Evolutionary conservation across 2,797 vertebrate genomes (phyloP), one percentile per base, ranked within the genome.

Genomic region (Mycteria americana): DNA sequence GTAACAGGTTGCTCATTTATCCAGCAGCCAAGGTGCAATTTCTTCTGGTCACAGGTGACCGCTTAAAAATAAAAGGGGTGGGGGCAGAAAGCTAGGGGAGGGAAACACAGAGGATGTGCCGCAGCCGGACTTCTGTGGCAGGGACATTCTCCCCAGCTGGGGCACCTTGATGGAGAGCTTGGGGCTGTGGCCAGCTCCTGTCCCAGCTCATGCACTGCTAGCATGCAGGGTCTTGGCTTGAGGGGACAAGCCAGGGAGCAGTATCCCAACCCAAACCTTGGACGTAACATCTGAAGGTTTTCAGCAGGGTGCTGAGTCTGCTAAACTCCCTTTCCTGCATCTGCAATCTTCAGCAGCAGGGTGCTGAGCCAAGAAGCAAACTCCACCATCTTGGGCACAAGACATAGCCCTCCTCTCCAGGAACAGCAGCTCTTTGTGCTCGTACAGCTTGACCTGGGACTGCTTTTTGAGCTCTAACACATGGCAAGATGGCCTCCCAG

Each of bases 21-120:
- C 78, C 89, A 57, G 69, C 54, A 64, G 86, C 80, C 83, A 51
- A 0, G 0, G 80, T 13, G 43, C 67, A 41, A 56, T n/a, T 93
- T 35, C 86, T 96, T 39, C 88, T 88, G 77, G 94, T 95, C 93
- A 96, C 92, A 76, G 90, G 54, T 92, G 95, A 89, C 50, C 0
- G 72, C 79, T 48, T 89, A 31, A 94, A 95, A 94, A 95, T 50
- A 95, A 95, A 95, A 79, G 92, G 70, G n/a, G 4, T 2, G 3
- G 25, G 24, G 56, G 48, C 2, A 2, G 75, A 88, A 80, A 88
- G 68, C 54, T 4, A 22, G 22, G 7, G n/a, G 15, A 30, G 57
- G 69, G 64, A 43, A 85, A 73, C 6, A 3, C 35, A 80, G 85
- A 65, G 48, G 39, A 54, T 57, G 28, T 84, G 64, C 27, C 0